Evolutionary conservation across 2,888 invertebrate species (phyloP).

Genomic region (Meloe dianella): DNA sequence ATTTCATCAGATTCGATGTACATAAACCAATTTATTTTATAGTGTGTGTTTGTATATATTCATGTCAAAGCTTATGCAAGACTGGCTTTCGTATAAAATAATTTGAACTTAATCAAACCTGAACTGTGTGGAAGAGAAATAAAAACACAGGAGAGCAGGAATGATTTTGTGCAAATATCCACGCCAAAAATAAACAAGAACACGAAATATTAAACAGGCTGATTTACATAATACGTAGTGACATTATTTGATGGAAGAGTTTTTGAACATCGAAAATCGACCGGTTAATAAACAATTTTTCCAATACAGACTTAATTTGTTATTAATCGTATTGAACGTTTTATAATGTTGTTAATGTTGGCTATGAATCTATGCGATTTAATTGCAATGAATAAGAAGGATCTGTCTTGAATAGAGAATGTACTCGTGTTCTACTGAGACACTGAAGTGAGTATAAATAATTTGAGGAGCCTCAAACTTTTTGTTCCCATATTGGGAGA

Average conservation of each 20-base stretch:
- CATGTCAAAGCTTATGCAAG: conserved; percentile 7
- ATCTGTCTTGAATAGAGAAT: conserved; percentile 17
- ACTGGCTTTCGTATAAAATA: background rate
- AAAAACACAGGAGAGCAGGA: background rate
- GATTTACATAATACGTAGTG: background rate
- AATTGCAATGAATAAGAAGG: conserved; percentile 26
- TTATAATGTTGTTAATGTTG: background rate
- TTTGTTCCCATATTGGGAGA: background rate
- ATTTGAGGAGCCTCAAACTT: background rate
- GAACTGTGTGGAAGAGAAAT: background rate
- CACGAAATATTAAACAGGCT: background rate
- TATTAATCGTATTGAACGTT: background rate
- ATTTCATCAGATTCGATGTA: too few species aligned
- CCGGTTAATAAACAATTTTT: background rate
- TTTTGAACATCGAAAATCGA: background rate
- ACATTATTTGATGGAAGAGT: background rate
- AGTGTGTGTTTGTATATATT: too few species aligned
- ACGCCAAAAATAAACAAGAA: background rate
- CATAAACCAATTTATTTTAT: background rate
- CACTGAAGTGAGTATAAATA: background rate
- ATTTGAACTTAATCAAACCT: background rate
- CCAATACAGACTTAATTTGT: background rate
- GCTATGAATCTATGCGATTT: background rate
- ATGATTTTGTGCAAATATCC: background rate
- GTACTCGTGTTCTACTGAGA: background rate